Evolutionary conservation across 2,888 invertebrate genomes (phyloP).

Genomic region (Strigamia maritima): DNA sequence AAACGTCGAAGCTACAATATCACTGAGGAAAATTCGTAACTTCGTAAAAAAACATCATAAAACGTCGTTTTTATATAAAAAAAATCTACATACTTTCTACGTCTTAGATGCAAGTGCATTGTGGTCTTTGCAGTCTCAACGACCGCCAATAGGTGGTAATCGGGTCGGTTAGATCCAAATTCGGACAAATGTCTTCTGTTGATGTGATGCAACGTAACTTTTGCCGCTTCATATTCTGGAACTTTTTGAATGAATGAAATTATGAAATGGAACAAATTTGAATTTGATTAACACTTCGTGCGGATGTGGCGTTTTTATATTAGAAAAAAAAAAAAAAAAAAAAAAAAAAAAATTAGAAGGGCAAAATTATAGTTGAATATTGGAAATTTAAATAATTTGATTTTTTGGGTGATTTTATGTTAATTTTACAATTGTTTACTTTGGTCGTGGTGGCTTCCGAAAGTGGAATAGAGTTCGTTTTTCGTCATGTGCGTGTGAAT

Average conservation of each 20-base stretch:
- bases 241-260: neutral
- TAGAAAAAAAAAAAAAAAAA: too few relatives aligned
- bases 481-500: neutral
- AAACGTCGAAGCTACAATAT: conserved; percentile 15
- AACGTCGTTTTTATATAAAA: neutral
- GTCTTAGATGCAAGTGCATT: neutral
- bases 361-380: too few relatives aligned
- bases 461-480: neutral
- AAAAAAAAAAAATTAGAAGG: too few relatives aligned
- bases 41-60: too few relatives aligned
- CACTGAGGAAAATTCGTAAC: neutral
- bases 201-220: neutral
- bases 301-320: too few relatives aligned
- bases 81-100: neutral
- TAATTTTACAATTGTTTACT: neutral
- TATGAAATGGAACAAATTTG: neutral
- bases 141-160: neutral
- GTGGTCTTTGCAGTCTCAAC: neutral
- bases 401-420: neutral
- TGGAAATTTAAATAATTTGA: too few relatives aligned
- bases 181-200: neutral
- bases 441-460: neutral
- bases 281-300: too few relatives aligned
- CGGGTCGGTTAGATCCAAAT: neutral
- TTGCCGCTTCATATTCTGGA: conserved; percentile 15